Evolutionary conservation across 2,113 vertebrate genomes (phyloP), one percentile per base, ranked within the genome.

Genomic region (Zosterops japonicus): DNA sequence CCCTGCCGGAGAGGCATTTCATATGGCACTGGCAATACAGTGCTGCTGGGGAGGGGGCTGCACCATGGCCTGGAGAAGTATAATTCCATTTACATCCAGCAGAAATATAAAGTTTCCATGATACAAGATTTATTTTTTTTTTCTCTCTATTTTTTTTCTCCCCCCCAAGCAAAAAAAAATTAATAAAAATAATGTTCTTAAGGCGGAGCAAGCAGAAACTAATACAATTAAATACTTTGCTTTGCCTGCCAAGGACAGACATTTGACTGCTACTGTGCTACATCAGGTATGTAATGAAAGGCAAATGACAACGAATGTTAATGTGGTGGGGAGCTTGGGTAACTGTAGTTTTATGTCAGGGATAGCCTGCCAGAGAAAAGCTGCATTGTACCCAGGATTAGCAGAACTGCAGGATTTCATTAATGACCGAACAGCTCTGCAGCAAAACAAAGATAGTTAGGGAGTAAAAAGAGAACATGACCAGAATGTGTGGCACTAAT

Each of bases 371-470:
- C 93, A 93, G 96, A 98, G 96, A 98, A 98, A 98, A 98, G 98
- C 93, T 85, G 93, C 97, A 98, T 98, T 98, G 98, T 98, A 87
- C n/a, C 94, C 94, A 41, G 97, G 98, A 98, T 98, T 98, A 98
- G 97, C 96, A 97, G 96, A 98, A 97, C 97, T 95, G 98, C 97
- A 97, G 98, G 97, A 97, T 97, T 98, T 98, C 98, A 97, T 98
- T 98, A 98, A 98, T 97, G 97, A 97, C 97, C 60, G 92, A 96
- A 69, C 94, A 93, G 97, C 97, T 98, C 97, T 90, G 98, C 82
- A 98, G 97, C 97, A 96, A 98, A 98, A 97, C 96, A 98, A 98
- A 98, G 97, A 98, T 97, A 98, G 97, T 98, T 98, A 97, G 96
- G 94, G 97, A 95, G 97, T 96, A 96, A 97, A 95, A 97, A 97